Base-by-base conservation (phyloP, 2,888 invertebrate genomes). In the Drosophila kuntzei region DNA sequence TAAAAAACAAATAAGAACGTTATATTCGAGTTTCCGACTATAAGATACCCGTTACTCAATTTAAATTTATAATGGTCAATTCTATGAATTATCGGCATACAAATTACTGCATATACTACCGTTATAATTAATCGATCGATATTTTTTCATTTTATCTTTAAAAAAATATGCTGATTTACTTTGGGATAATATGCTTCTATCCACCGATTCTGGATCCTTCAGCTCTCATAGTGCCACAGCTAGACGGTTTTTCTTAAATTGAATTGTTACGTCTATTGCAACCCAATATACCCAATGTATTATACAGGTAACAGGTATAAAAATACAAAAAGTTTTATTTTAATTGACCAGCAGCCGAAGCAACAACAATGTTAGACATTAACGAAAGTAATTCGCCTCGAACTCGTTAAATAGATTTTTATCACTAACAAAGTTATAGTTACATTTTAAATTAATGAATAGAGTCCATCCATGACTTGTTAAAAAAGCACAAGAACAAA, bases 291-390 rank as follows among this genome's bases (percentile, higher is more conserved):
- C 36, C 14, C 36, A 1, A 1, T 36, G 3, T 2, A 36, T 6
- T 8, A 2, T 7, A 36, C 14, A 14, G 8, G 14, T 16, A 14
- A 16, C 14, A 11, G 39, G 39, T 39, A 39, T 18, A 9, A 8
- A 37, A 16, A 37, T 16, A 50, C 29, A 44, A 61, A 62, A 55
- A 41, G 58, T 63, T 54, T 51, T 63, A 78, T 87, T 80, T 74
- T 64, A 87, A 77, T 87, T 78, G 62, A 80, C 57, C 76, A 71
- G 49, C 50, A 54, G 25, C 61, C 65, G 36, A 67, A 65, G 6
- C 25, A 41, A 34, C 49, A 62, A 20, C 51, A 69, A 50, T 47
- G 59, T 41, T 43, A 25, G 37, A 43, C 32, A 54, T 67, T 50
- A 71, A 49, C 51, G 64, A 77, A 67, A 71, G 76, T 67, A 54